phyloP scores from a whole-genome alignment of 2,888 invertebrate genomes.

The Steinernema hermaphroditum region DNA sequence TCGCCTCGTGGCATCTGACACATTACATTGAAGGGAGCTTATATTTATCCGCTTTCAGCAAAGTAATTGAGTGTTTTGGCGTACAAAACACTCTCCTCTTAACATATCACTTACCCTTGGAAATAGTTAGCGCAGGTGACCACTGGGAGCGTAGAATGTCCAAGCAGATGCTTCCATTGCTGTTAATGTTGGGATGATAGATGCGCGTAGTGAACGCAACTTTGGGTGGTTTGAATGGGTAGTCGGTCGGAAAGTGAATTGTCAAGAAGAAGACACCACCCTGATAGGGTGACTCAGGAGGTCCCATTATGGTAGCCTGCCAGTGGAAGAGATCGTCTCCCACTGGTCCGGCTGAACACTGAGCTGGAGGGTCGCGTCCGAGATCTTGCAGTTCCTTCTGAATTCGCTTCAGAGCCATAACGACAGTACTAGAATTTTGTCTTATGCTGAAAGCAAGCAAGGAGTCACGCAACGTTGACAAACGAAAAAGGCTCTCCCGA shows the following conservation, averaged over 20 bases:
- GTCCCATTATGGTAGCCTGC: conserved; percentile 99
- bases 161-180: conserved; percentile 25
- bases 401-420: conserved; percentile 22
- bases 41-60: too few relatives aligned
- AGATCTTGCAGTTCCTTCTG: conserved; percentile 95
- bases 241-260: conserved; percentile 92
- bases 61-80: too few relatives aligned
- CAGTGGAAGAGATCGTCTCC: conserved; percentile 99
- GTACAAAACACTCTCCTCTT: too few relatives aligned
- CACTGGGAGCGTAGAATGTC: conserved; percentile 30
- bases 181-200: conserved; percentile 31
- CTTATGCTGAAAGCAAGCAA: background rate
- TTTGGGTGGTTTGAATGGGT: conserved; percentile 27
- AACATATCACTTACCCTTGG: background rate
- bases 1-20: too few relatives aligned
- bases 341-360: conserved; percentile 99
- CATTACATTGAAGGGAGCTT: too few relatives aligned
- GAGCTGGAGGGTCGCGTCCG: conserved; percentile 98
- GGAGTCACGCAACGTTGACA: background rate
- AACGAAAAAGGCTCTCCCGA: background rate
- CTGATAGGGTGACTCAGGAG: conserved; percentile 88
- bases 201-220: conserved; percentile 23
- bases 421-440: too few relatives aligned
- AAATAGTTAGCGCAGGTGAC: conserved; percentile 26
- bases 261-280: conserved; percentile 95